phyloP scores from a whole-genome alignment of 2,113 vertebrate species.

The Lichenostomus cassidix region DNA sequence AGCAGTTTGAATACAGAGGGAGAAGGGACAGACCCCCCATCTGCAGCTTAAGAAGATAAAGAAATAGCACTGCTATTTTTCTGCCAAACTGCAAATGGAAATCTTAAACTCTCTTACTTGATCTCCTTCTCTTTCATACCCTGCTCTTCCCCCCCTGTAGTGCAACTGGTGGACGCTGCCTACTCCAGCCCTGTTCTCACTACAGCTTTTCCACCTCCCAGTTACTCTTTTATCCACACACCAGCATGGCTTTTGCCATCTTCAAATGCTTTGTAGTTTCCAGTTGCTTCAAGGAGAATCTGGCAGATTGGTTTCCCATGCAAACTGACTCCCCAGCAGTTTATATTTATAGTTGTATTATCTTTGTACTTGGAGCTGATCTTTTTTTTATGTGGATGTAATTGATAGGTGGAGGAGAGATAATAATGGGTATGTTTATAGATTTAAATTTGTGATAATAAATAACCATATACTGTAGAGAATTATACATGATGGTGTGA shows the following conservation, averaged over 20 bases:
- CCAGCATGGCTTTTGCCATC: background rate
- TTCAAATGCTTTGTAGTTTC: background rate
- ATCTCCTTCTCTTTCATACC: background rate
- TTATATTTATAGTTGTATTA: background rate
- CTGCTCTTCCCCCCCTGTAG: background rate
- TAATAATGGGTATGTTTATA: background rate
- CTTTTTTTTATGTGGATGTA: background rate
- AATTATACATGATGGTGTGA: background rate
- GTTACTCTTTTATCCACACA: background rate
- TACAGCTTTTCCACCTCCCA: background rate
- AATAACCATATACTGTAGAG: background rate
- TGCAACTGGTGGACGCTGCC: background rate
- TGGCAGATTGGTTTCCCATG: background rate
- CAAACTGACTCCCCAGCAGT: background rate
- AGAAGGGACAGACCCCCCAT: background rate
- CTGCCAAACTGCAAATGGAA: background rate
- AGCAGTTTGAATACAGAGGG: background rate
- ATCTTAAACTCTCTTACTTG: background rate
- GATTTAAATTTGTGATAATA: background rate
- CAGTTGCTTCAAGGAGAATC: background rate
- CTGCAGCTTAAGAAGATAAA: background rate
- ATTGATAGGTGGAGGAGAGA: background rate
- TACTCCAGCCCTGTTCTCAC: background rate
- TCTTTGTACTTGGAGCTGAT: background rate
- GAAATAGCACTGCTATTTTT: background rate